These are phyloP conservation scores for Chlorops oryzae DNA, from an alignment of 1,140 invertebrate species.

Conservation along the genomic window DNA sequence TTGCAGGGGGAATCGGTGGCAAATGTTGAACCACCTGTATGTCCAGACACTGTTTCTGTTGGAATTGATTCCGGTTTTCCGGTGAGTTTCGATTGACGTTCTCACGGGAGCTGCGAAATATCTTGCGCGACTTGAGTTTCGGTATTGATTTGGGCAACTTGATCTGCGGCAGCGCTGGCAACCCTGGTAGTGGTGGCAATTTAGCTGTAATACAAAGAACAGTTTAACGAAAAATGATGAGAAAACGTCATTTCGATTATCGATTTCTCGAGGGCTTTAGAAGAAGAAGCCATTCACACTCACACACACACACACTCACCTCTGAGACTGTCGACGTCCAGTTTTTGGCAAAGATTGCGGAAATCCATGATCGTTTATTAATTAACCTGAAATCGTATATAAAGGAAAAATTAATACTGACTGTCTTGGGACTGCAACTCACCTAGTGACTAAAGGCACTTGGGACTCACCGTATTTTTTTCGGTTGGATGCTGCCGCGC, in stretches of 20 bases:
- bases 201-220: slow-evolving; percentile 12
- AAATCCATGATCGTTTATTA: slow-evolving; percentile 16
- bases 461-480: too few species aligned
- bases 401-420: too few species aligned
- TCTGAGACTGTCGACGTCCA: slow-evolving; percentile 16
- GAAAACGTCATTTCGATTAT: slow-evolving; percentile 2
- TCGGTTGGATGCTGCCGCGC: too few species aligned
- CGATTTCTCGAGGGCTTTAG: slow-evolving; percentile 3
- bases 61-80: not conserved
- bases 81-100: slow-evolving; percentile 7
- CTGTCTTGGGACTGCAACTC: too few species aligned
- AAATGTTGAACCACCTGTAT: not conserved
- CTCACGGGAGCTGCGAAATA: slow-evolving; percentile 31
- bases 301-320: slow-evolving; percentile 26
- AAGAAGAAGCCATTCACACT: slow-evolving; percentile 19
- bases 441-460: too few species aligned
- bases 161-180: slow-evolving; percentile 27
- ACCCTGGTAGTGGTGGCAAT: slow-evolving; percentile 16
- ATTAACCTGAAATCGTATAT: too few species aligned
- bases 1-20: slow-evolving; percentile 18
- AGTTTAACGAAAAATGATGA: too few species aligned
- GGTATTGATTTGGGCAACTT: slow-evolving; percentile 34
- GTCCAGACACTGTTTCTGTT: slow-evolving; percentile 5
- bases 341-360: slow-evolving; percentile 14
- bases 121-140: slow-evolving; percentile 33